These are phyloP conservation scores for Xiphophorus maculatus DNA, from an alignment of 2,113 vertebrate genomes.

Conservation along the genomic window DNA sequence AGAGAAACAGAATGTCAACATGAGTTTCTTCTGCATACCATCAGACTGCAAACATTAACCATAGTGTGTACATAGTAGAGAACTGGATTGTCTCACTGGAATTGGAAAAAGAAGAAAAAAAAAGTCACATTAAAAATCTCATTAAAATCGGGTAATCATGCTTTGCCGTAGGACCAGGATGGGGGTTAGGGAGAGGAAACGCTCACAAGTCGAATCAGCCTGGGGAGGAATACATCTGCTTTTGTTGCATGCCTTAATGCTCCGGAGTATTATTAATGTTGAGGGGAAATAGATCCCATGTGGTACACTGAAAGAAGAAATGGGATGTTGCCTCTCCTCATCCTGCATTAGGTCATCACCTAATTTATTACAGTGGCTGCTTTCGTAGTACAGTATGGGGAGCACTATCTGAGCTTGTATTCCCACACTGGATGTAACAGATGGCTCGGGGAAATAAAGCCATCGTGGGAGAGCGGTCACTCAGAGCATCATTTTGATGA, in stretches of 20 bases:
- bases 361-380: conserved; percentile 58
- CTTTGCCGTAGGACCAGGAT: conserved; percentile 68
- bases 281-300: conserved; percentile 78
- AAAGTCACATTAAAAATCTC: conserved; percentile 76
- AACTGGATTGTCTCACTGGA: conserved; percentile 59
- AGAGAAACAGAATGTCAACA: conserved; percentile 38
- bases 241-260: conserved; percentile 76
- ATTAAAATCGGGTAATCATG: conserved; percentile 81
- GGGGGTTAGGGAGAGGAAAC: conserved; percentile 56
- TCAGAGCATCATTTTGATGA: conserved; percentile 35
- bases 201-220: conserved; percentile 75
- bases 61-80: conserved; percentile 64
- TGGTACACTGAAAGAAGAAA: conserved; percentile 49
- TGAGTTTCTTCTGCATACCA: conserved; percentile 47
- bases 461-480: conserved; percentile 50
- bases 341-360: conserved; percentile 67
- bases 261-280: conserved; percentile 72
- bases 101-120: conserved; percentile 30
- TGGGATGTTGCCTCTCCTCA: conserved; percentile 61
- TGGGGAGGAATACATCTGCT: conserved; percentile 75
- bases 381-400: conserved; percentile 34
- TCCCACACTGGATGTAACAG: conserved; percentile 58
- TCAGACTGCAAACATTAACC: conserved; percentile 60
- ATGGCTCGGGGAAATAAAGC: conserved; percentile 58
- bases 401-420: conserved; percentile 34